Evolutionary conservation across 2,797 vertebrate genomes (phyloP).

Genomic region (Gadopsis bispinosus): DNA sequence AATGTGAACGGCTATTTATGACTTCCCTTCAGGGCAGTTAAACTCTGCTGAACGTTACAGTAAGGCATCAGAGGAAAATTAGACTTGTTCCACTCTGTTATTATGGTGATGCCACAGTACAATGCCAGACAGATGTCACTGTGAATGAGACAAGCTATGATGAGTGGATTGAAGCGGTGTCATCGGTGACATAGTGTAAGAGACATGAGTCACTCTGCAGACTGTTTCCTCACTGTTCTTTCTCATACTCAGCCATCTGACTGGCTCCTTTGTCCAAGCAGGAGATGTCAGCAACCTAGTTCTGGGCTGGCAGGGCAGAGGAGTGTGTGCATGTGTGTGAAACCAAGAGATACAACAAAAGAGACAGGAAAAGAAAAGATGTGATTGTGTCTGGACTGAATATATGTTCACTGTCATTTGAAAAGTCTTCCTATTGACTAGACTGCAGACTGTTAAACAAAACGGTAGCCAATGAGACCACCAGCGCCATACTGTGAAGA

Average conservation of each 20-base stretch:
- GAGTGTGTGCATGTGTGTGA: conserved; percentile 13
- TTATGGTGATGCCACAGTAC: conserved; percentile 64
- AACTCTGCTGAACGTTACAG: conserved; percentile 50
- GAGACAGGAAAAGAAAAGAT: conserved; percentile 17
- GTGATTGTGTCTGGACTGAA: conserved; percentile 35
- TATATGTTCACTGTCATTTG: conserved; percentile 24
- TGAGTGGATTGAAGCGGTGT: conserved; percentile 57
- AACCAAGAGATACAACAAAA: conserved; percentile 16
- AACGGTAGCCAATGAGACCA: conserved; percentile 30
- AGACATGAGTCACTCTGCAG: conserved; percentile 69
- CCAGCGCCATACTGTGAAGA: conserved; percentile 3
- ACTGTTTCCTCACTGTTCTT: conserved; percentile 40
- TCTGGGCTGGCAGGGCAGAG: conserved; percentile 12
- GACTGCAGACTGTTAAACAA: conserved; percentile 21
- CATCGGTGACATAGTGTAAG: conserved; percentile 54
- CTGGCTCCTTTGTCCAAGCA: conserved; percentile 27
- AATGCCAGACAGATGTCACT: conserved; percentile 72
- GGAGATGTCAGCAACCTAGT: conserved; percentile 42
- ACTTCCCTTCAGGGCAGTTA: conserved; percentile 44
- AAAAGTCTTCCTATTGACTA: conserved; percentile 35
- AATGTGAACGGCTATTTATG: conserved; percentile 21
- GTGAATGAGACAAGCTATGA: conserved; percentile 55
- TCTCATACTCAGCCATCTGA: conserved; percentile 39
- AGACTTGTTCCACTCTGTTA: conserved; percentile 62
- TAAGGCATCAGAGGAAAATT: conserved; percentile 50